Percentiles rank a stretch among this genome's conserved stretches.
These are phyloP conservation scores for Pelagia noctiluca DNA, from an alignment of 30 jellyfish, hydroid and myxozoan genomes.

Conservation along the genomic window DNA sequence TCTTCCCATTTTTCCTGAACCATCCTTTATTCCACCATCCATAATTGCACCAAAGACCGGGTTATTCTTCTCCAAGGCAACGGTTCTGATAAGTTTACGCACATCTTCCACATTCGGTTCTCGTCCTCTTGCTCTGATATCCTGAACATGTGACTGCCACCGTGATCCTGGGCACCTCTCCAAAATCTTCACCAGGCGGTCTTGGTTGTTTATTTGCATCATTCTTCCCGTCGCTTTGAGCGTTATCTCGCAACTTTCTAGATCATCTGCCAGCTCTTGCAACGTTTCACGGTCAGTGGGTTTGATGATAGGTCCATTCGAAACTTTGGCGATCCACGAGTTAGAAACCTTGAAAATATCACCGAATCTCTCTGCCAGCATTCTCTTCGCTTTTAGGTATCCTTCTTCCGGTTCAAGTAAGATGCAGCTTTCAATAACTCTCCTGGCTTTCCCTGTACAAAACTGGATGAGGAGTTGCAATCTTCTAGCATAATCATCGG, in stretches of 20 bases:
- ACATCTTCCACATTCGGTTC: conserved; percentile 49
- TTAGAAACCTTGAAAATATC: too few relatives aligned
- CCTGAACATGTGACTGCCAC: conserved; percentile 44
- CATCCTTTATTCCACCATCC: conserved; percentile 16
- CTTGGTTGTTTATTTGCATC: conserved; percentile 35
- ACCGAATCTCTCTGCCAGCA: too few relatives aligned
- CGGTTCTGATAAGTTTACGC: background rate
- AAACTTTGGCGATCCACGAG: too few relatives aligned
- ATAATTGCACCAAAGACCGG: conserved; percentile 51
- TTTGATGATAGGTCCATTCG: too few relatives aligned
- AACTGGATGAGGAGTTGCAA: too few relatives aligned
- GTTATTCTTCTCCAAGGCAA: conserved; percentile 7
- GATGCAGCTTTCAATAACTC: too few relatives aligned
- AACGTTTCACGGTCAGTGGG: too few relatives aligned
- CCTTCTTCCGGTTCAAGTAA: too few relatives aligned
- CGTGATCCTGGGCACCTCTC: conserved; percentile 46
- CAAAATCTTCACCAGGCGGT: conserved; percentile 50
- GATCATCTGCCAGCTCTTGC: conserved; percentile 45
- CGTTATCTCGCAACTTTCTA: conserved; percentile 38
- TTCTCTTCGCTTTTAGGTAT: too few relatives aligned
- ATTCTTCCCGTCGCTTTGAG: conserved; percentile 54
- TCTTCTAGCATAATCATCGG: too few relatives aligned
- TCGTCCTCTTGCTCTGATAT: conserved; percentile 27
- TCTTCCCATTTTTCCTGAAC: background rate
- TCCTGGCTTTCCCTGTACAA: too few relatives aligned